phyloP scores from a whole-genome alignment of 2,797 vertebrate species.

The Sebastes trivittatus region DNA sequence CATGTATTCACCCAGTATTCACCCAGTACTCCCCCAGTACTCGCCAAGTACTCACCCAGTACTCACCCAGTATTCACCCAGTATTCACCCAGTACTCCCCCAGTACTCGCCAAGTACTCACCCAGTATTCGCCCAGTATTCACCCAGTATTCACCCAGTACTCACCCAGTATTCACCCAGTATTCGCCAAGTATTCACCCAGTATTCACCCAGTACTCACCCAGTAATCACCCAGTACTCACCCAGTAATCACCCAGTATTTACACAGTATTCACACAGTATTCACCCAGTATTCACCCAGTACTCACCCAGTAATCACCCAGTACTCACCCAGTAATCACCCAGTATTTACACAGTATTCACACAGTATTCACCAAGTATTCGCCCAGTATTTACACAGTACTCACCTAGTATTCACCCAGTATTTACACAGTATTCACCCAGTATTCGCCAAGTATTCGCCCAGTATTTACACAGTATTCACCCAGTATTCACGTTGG shows the following conservation, averaged over 20 bases:
- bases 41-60: rapidly evolving
- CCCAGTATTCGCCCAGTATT: rapidly evolving
- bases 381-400: rapidly evolving
- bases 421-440: rapidly evolving
- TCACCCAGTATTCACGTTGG: too few relatives aligned
- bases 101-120: rapidly evolving
- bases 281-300: rapidly evolving
- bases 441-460: rapidly evolving
- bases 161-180: rapidly evolving
- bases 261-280: rapidly evolving
- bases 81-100: rapidly evolving
- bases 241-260: rapidly evolving
- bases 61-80: rapidly evolving
- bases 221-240: rapidly evolving
- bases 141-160: rapidly evolving
- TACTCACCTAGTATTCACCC: rapidly evolving
- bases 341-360: rapidly evolving
- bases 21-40: rapidly evolving
- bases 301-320: rapidly evolving
- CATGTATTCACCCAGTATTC: too few relatives aligned
- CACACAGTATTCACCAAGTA: rapidly evolving
- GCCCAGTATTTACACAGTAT: too few relatives aligned
- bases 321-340: rapidly evolving
- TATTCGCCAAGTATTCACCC: rapidly evolving
- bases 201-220: rapidly evolving